A percentile compares a stretch with the other conserved stretches of the same genome.
phyloP scores from a whole-genome alignment of 2,888 invertebrate genomes.

The Chorisops tibialis region DNA sequence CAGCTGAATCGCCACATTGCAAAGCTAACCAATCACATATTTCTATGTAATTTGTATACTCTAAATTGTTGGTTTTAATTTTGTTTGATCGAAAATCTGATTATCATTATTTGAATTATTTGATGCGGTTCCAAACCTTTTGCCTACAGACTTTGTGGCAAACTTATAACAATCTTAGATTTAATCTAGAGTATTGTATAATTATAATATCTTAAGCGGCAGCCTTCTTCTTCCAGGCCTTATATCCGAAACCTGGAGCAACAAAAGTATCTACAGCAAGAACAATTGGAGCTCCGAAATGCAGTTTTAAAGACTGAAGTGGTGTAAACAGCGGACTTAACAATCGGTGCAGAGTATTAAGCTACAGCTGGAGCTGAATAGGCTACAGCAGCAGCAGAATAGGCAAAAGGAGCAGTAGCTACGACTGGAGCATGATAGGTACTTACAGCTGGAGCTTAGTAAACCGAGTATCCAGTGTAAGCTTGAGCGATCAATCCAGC shows the following conservation, averaged over 20 bases:
- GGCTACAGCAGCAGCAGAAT: background rate
- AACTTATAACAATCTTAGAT: too few relatives aligned
- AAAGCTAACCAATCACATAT: too few relatives aligned
- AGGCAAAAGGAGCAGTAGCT: background rate
- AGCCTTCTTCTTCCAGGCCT: constrained; percentile 22
- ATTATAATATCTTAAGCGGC: constrained; percentile 13
- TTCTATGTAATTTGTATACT: too few relatives aligned
- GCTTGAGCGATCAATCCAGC: constrained; percentile 1
- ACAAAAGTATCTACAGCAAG: background rate
- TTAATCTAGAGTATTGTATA: too few relatives aligned
- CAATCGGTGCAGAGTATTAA: background rate
- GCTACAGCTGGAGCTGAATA: constrained; percentile 1
- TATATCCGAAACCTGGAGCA: background rate
- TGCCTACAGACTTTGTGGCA: too few relatives aligned
- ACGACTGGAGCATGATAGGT: background rate
- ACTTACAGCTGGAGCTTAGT: constrained; percentile 4
- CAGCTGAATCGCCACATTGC: too few relatives aligned
- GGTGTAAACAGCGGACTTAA: background rate
- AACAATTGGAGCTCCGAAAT: constrained; percentile 5
- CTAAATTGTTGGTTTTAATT: too few relatives aligned
- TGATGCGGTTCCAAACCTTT: too few relatives aligned
- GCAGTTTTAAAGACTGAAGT: background rate
- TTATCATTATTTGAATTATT: too few relatives aligned
- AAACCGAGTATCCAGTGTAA: background rate
- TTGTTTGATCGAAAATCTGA: too few relatives aligned